Base-by-base conservation (phyloP, 2,888 invertebrate species). In the Idaea aversata region DNA sequence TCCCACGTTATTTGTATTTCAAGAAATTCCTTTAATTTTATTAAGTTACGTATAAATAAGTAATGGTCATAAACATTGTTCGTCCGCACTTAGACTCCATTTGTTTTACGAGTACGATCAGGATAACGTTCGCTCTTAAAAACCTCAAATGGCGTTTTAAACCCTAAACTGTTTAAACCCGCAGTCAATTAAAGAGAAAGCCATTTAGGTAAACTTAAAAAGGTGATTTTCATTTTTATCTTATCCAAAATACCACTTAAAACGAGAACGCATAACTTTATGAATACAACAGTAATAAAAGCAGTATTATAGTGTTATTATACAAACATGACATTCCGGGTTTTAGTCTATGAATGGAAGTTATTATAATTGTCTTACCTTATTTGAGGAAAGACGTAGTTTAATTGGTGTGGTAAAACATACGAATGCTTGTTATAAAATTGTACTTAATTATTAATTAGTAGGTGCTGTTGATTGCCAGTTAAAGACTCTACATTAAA, bases 141-240 rank as follows among this genome's bases (percentile, higher is more conserved):
- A 82, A 78, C 78, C 77, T 80, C 81, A 80, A 85, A 85, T 79
- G 80, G 79, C 73, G 79, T 79, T 83, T 79, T 84, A 84, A 81
- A 80, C 47, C 47, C 47, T 47, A 47, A 47, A 47, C 47, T 7
- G 6, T 47, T 47, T 47, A 47, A 81, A 59, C 74, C 77, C 75
- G 72, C 73, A 79, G 86, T 83, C 86, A 85, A 88, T 89, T 88
- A 89, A 83, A 80, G 82, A 78, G 84, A 86, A 87, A 86, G 83
- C 76, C 73, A 78, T 77, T 75, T 82, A 71, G 47, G 72, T 67
- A 81, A 79, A 82, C 76, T 80, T 72, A 76, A 79, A 75, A 73
- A 75, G 76, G 79, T 85, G 84, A 84, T 84, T 83, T 80, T 69
- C 68, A 70, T 65, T 47, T 73, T 84, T 83, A 87, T 87, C 86